Evolutionary conservation across 2,113 vertebrate species (phyloP).

Genomic region (Willisornis vidua): DNA sequence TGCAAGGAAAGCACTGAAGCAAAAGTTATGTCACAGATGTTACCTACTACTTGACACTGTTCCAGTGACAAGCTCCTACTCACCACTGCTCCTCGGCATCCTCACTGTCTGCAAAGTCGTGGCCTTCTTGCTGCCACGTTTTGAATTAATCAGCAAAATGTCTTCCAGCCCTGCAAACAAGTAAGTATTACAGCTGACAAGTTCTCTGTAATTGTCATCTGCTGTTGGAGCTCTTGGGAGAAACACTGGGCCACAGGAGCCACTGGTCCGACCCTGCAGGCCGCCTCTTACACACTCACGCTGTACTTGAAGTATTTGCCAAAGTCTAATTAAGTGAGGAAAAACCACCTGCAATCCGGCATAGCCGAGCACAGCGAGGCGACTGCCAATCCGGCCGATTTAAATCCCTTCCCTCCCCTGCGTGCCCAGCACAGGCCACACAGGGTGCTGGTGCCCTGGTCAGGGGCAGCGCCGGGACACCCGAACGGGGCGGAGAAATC

Average conservation of each 20-base stretch:
- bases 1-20: neutral
- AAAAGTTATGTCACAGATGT: neutral
- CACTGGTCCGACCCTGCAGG: neutral
- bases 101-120: conserved; percentile 78
- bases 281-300: neutral
- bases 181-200: neutral
- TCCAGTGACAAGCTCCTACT: conserved; percentile 46
- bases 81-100: conserved; percentile 85
- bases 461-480: neutral
- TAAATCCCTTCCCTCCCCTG: accelerated
- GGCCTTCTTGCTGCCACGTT: conserved; percentile 41
- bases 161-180: conserved; percentile 81
- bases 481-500: accelerated
- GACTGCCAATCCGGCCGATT: accelerated
- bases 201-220: no score
- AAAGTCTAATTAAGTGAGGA: neutral
- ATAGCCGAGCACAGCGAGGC: accelerated
- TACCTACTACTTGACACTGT: neutral
- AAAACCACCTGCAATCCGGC: neutral
- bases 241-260: accelerated
- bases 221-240: neutral
- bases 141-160: conserved; percentile 82
- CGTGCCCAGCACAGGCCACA: accelerated
- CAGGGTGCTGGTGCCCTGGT: no score
- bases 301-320: neutral